phyloP scores from a whole-genome alignment of 2,888 invertebrate genomes.

The Pocota personata region DNA sequence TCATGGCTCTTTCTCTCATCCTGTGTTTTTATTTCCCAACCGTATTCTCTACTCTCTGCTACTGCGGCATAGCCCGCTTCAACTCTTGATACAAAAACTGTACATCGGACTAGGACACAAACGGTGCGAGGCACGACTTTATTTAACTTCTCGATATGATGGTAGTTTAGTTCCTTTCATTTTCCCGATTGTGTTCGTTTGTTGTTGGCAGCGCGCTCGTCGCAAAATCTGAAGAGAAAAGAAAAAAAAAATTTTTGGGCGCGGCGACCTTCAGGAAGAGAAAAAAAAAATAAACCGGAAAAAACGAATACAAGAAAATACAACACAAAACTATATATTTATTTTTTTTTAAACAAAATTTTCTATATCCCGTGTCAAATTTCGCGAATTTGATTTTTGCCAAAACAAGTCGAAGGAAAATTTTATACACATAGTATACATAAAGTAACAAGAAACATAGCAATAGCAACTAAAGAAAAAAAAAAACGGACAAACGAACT shows the following conservation, averaged over 20 bases:
- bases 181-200: constrained; percentile 81
- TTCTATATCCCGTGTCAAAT: constrained; percentile 40
- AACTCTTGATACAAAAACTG: constrained; percentile 58
- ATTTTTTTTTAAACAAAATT: constrained; percentile 18
- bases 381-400: constrained; percentile 54
- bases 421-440: constrained; percentile 61
- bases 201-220: constrained; percentile 79
- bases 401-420: constrained; percentile 59
- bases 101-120: constrained; percentile 52
- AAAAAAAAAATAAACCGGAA: constrained; percentile 35
- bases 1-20: constrained; percentile 27
- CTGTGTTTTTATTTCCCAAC: constrained; percentile 7
- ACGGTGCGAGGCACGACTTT: constrained; percentile 61
- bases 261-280: constrained; percentile 79
- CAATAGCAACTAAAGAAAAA: constrained; percentile 52
- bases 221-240: constrained; percentile 75
- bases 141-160: constrained; percentile 68
- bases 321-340: constrained; percentile 25
- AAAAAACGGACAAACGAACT: constrained; percentile 4
- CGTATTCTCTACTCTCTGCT: constrained; percentile 38
- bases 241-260: constrained; percentile 80
- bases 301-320: constrained; percentile 43
- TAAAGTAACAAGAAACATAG: constrained; percentile 56
- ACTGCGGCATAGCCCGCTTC: constrained; percentile 43
- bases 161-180: constrained; percentile 81